A percentile compares a stretch with the other conserved stretches of the same genome.
Conservation (phyloP, 2,888 invertebrate genomes). For the Nomada ferruginata region DNA sequence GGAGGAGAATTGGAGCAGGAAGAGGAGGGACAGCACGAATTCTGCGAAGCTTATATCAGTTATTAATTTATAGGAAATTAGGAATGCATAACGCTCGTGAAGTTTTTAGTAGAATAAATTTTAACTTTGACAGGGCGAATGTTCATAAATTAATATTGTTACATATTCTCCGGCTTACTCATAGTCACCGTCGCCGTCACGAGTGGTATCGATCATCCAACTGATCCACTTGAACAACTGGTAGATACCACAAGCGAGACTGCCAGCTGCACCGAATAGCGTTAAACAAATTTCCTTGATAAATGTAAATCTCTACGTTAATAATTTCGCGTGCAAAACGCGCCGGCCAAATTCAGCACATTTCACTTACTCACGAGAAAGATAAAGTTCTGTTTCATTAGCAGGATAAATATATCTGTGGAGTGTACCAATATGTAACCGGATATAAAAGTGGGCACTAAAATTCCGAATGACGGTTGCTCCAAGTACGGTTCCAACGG, state of each 20-base stretch:
- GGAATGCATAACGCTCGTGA: neutral
- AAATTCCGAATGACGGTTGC: constrained; percentile 61
- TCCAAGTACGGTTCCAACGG: constrained; percentile 64
- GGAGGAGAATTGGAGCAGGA: constrained; percentile 24
- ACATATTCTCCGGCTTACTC: constrained; percentile 49
- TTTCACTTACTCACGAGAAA: constrained; percentile 66
- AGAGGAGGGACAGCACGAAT: constrained; percentile 9
- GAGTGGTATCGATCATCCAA: constrained; percentile 47
- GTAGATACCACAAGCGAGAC: constrained; percentile 64
- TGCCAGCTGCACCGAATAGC: constrained; percentile 62
- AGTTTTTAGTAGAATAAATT: too few relatives aligned
- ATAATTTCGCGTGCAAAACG: neutral
- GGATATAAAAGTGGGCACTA: constrained; percentile 70
- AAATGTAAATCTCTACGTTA: neutral
- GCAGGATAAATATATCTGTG: constrained; percentile 61
- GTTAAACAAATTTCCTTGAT: constrained; percentile 70
- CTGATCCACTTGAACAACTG: constrained; percentile 66
- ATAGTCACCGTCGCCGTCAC: constrained; percentile 32
- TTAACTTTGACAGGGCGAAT: too few relatives aligned
- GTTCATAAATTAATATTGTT: too few relatives aligned
- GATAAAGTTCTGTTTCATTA: constrained; percentile 42
- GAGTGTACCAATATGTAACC: constrained; percentile 74
- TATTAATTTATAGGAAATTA: neutral
- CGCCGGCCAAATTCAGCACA: too few relatives aligned
- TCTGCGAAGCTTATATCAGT: constrained; percentile 26